phyloP scores from a whole-genome alignment of 2,797 vertebrate genomes.

The Leptodactylus fallax region DNA sequence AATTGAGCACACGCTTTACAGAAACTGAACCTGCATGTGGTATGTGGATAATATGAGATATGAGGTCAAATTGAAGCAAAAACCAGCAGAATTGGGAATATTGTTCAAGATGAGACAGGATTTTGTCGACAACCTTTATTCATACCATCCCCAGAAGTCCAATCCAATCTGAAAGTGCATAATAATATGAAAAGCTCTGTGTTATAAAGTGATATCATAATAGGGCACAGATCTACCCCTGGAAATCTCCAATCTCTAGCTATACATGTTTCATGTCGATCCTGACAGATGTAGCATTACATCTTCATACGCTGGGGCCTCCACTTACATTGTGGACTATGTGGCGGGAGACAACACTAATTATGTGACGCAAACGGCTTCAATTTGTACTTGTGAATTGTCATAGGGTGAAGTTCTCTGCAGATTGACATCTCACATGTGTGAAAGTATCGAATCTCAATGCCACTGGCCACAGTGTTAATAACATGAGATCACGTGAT shows the following conservation, averaged over 20 bases:
- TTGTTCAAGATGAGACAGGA: neutral
- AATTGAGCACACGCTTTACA: neutral
- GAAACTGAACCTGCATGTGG: neutral
- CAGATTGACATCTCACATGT: neutral
- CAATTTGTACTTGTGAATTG: conserved; percentile 48
- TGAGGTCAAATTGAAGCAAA: neutral
- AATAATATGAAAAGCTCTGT: neutral
- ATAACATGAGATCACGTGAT: neutral
- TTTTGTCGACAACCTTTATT: neutral
- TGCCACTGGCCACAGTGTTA: neutral
- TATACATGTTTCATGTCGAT: neutral
- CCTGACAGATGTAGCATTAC: neutral
- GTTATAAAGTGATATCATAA: neutral
- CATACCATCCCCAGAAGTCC: neutral
- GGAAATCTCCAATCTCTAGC: neutral
- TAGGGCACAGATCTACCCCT: neutral
- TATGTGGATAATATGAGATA: neutral
- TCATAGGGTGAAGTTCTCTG: conserved; percentile 5
- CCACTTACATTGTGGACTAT: neutral
- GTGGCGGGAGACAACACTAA: conserved; percentile 17
- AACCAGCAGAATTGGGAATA: neutral
- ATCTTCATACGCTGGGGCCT: neutral
- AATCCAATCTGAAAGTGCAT: neutral
- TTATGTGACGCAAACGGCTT: conserved; percentile 22
- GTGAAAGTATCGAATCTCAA: conserved; percentile 26